Evolutionary conservation across 2,888 invertebrate genomes (phyloP).

Genomic region (Drosophila atripex): DNA sequence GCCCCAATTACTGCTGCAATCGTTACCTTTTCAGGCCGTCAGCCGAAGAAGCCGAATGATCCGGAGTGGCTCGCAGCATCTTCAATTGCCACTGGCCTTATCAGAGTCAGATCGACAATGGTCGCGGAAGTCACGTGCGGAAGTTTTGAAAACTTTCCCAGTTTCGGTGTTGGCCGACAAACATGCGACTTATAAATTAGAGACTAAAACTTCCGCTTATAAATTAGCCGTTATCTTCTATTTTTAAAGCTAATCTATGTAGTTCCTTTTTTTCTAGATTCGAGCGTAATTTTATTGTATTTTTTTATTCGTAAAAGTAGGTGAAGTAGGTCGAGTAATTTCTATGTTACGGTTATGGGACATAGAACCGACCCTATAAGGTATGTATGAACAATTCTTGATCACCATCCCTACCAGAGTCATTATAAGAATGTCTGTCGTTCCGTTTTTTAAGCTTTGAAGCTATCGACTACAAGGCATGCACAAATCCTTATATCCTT

Average conservation of each 20-base stretch:
- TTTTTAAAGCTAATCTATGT: constrained; percentile 58
- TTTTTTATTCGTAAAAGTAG: background rate
- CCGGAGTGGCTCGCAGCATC: constrained; percentile 21
- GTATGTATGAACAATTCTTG: too few species aligned
- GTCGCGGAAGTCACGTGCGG: constrained; percentile 76
- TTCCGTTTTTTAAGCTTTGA: too few species aligned
- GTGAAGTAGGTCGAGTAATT: background rate
- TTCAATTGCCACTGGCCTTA: constrained; percentile 44
- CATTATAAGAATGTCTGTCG: too few species aligned
- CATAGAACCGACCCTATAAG: too few species aligned
- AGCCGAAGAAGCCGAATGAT: background rate
- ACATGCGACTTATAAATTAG: constrained; percentile 72
- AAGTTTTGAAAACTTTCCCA: constrained; percentile 60
- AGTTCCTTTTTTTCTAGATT: constrained; percentile 12
- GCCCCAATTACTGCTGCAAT: constrained; percentile 64
- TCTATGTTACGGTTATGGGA: too few species aligned
- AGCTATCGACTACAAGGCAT: too few species aligned
- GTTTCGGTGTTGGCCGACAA: constrained; percentile 18
- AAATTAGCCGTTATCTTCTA: constrained; percentile 54
- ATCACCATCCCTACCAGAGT: too few species aligned
- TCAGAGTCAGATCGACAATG: constrained; percentile 32
- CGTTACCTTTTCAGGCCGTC: constrained; percentile 30
- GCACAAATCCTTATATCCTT: too few species aligned
- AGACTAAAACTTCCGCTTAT: constrained; percentile 63
- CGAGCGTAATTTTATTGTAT: background rate